These are phyloP conservation scores for Pteria penguin DNA, from an alignment of 2,888 invertebrate genomes.

Conservation along the genomic window DNA sequence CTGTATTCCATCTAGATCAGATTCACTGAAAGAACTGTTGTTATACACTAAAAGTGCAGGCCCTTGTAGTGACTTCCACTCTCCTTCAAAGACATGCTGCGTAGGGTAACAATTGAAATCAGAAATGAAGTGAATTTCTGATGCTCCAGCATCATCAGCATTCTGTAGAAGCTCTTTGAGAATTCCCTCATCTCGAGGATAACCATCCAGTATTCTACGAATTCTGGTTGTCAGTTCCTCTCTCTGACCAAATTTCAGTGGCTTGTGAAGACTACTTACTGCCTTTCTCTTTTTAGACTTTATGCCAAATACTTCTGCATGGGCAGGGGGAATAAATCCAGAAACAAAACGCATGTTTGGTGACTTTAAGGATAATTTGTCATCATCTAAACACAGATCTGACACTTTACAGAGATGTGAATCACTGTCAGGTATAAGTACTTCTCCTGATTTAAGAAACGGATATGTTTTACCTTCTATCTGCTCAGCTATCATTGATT, in stretches of 20 bases:
- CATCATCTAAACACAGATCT: constrained; percentile 67
- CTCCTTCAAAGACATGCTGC: constrained; percentile 47
- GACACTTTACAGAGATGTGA: constrained; percentile 48
- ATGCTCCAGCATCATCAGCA: constrained; percentile 74
- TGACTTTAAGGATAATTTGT: constrained; percentile 54
- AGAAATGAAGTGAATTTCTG: constrained; percentile 72
- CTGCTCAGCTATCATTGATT: background rate
- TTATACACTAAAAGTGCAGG: constrained; percentile 68
- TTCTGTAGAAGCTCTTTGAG: constrained; percentile 77
- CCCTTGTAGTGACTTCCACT: constrained; percentile 63
- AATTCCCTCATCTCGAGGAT: constrained; percentile 71
- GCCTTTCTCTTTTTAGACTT: constrained; percentile 48
- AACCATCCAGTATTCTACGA: constrained; percentile 67
- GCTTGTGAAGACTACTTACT: background rate
- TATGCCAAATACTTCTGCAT: constrained; percentile 61
- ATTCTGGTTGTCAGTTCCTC: constrained; percentile 73
- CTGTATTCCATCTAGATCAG: constrained; percentile 64
- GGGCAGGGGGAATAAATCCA: constrained; percentile 55
- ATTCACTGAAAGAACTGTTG: constrained; percentile 57
- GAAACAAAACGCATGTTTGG: constrained; percentile 49
- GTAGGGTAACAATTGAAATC: constrained; percentile 60
- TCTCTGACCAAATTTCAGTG: constrained; percentile 69
- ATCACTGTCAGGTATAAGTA: constrained; percentile 58
- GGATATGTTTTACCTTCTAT: background rate
- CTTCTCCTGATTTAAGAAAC: background rate